Evolutionary conservation across 2,888 invertebrate genomes (phyloP).

Genomic region (Pseudococcus jackbeardsleyi): DNA sequence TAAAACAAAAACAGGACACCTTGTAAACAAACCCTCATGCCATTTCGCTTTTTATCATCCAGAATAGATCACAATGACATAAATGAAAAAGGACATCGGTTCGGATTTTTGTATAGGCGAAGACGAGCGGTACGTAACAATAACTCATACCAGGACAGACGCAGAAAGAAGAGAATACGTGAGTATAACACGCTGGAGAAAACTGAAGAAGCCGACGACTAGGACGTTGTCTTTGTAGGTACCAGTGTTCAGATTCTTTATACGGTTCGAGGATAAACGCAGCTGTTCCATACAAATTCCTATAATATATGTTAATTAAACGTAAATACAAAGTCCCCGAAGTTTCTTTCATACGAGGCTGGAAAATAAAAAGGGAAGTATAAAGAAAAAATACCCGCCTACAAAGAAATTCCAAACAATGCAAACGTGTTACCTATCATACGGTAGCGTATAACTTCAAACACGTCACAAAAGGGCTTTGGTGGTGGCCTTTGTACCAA

Average conservation of each 20-base stretch:
- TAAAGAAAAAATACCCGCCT: conserved; percentile 63
- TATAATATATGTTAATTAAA: conserved; percentile 64
- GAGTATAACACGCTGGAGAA: neutral
- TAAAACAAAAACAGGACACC: too few relatives aligned
- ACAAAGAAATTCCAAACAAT: conserved; percentile 63
- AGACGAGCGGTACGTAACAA: conserved; percentile 43
- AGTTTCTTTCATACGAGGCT: conserved; percentile 58
- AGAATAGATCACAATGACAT: conserved; percentile 11
- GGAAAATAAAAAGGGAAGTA: conserved; percentile 53
- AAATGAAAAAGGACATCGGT: conserved; percentile 32
- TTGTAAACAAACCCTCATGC: too few relatives aligned
- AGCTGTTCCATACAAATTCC: conserved; percentile 62
- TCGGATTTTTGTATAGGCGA: conserved; percentile 32
- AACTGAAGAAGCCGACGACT: conserved; percentile 58
- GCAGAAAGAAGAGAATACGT: neutral
- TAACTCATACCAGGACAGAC: neutral
- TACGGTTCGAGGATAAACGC: conserved; percentile 58
- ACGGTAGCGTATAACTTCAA: conserved; percentile 62
- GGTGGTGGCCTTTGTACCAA: conserved; percentile 61
- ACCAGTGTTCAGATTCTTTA: conserved; percentile 53
- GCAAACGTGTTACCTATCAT: conserved; percentile 63
- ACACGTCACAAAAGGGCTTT: conserved; percentile 63
- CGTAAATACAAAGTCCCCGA: conserved; percentile 60
- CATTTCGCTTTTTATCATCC: neutral
- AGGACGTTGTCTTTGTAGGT: conserved; percentile 42